These are phyloP conservation scores for Drosophila ercepeae DNA, from an alignment of 1,140 invertebrate genomes.

Conservation along the genomic window DNA sequence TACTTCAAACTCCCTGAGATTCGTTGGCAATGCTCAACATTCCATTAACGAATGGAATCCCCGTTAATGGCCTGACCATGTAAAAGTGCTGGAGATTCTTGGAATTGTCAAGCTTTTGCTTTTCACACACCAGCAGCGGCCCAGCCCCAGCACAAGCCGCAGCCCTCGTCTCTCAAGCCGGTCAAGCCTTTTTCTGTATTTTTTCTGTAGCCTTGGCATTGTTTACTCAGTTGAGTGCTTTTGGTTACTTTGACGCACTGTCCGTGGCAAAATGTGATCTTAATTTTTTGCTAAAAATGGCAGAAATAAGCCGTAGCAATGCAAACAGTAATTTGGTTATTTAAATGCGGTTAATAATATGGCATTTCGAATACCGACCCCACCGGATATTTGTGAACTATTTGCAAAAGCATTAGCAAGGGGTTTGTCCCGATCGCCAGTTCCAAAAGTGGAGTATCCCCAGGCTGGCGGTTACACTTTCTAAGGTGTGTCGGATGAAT, in stretches of 20 bases:
- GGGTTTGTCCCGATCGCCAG: constrained; percentile 40
- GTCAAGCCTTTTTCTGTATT: constrained; percentile 33
- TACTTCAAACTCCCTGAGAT: neutral
- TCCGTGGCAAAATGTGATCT: constrained; percentile 52
- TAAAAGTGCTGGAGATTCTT: constrained; percentile 52
- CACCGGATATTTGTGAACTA: constrained; percentile 75
- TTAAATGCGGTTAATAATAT: constrained; percentile 51
- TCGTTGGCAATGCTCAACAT: constrained; percentile 22
- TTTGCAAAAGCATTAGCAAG: constrained; percentile 71
- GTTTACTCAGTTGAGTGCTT: constrained; percentile 73
- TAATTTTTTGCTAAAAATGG: constrained; percentile 52
- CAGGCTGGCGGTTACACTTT: constrained; percentile 12
- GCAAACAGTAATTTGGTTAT: constrained; percentile 66
- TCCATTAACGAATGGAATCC: constrained; percentile 45
- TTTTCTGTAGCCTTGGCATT: constrained; percentile 30
- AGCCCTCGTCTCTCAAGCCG: constrained; percentile 42
- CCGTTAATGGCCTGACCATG: constrained; percentile 54
- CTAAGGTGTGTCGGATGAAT: constrained; percentile 19
- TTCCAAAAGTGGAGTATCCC: constrained; percentile 21
- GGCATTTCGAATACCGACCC: constrained; percentile 13
- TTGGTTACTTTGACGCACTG: constrained; percentile 60
- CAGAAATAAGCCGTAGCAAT: constrained; percentile 24
- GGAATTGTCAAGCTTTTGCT: constrained; percentile 63
- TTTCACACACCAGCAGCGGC: constrained; percentile 45
- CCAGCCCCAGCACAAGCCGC: neutral